Evolutionary conservation across 2,113 vertebrate genomes (phyloP).

Genomic region (Probosciger aterrimus): DNA sequence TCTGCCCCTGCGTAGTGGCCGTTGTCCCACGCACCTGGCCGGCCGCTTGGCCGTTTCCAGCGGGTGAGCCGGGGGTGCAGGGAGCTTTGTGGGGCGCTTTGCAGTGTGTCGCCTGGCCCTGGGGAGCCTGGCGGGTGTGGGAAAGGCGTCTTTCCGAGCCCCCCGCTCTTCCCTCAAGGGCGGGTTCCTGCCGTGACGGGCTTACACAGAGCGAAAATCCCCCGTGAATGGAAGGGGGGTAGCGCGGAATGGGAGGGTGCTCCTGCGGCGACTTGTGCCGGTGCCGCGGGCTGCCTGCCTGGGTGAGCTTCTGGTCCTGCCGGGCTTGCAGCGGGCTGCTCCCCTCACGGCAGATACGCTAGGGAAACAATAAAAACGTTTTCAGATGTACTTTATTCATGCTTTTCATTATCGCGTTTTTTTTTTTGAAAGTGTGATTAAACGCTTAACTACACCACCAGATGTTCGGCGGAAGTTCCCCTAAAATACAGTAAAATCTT

Average conservation of each 20-base stretch:
- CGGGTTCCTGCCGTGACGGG: background rate
- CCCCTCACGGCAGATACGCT: background rate
- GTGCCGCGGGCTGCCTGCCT: background rate
- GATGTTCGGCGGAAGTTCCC: background rate
- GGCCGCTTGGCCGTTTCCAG: background rate
- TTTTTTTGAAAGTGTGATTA: background rate
- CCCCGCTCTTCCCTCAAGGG: accelerated
- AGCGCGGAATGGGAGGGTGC: background rate
- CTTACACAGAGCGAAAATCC: background rate
- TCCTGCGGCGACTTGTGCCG: background rate
- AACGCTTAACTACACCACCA: background rate
- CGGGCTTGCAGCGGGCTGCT: background rate
- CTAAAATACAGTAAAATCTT: background rate
- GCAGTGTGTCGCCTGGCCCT: background rate
- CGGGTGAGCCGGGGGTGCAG: background rate
- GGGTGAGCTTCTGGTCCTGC: background rate
- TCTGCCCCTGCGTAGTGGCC: too few species aligned
- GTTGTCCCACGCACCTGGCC: background rate
- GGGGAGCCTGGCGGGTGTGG: too few species aligned
- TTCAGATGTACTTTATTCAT: background rate
- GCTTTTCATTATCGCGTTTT: background rate
- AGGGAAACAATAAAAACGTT: background rate
- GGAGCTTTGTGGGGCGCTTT: background rate
- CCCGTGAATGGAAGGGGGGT: background rate
- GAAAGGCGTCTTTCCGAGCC: too few species aligned